Conservation (phyloP, 2,113 vertebrate species). For the Isichthys henryi region DNA sequence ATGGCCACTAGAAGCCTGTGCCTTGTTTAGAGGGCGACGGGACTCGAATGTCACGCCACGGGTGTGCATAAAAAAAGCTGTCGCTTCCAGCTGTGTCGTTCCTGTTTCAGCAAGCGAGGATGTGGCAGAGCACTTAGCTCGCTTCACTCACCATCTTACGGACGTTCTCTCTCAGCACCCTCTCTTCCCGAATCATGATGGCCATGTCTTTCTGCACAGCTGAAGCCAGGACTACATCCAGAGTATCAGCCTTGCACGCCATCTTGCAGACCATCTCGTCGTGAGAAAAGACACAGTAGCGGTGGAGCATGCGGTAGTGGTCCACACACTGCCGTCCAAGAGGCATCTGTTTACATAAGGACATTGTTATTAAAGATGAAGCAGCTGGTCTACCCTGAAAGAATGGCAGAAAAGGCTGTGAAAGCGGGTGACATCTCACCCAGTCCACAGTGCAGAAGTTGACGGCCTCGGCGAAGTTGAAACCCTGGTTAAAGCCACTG, state of each 20-base stretch:
- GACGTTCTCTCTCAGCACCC: constrained; percentile 65
- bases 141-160: constrained; percentile 71
- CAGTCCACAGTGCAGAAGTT: constrained; percentile 98
- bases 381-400: not conserved
- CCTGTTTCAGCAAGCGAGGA: not conserved
- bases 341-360: constrained; percentile 63
- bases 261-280: constrained; percentile 97
- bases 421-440: constrained; percentile 53
- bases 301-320: constrained; percentile 83
- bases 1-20: not conserved
- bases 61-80: not conserved
- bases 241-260: constrained; percentile 70
- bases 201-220: constrained; percentile 81
- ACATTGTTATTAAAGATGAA: not conserved
- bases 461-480: constrained; percentile 97
- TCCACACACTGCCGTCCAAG: constrained; percentile 83
- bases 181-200: constrained; percentile 77
- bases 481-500: constrained; percentile 98
- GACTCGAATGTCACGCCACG: not conserved
- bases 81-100: not conserved
- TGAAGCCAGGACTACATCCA: constrained; percentile 80
- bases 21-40: not conserved
- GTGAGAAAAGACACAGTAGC: constrained; percentile 96
- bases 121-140: not conserved
- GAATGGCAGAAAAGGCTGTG: not conserved